Evolutionary conservation across 2,113 vertebrate species (phyloP).

Genomic region (Salvator merianae): DNA sequence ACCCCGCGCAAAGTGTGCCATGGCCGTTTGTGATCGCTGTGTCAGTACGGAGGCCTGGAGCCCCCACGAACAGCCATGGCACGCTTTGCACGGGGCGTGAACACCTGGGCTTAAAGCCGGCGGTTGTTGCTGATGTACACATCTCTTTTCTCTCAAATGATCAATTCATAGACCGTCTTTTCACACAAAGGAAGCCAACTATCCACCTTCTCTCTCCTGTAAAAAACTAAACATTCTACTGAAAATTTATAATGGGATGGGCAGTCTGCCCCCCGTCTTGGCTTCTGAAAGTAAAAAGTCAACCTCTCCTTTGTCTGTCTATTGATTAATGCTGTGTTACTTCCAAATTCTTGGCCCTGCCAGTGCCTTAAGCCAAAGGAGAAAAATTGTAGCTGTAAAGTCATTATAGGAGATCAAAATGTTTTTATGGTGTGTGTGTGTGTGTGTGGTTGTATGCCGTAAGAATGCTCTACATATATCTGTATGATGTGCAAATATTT

Average conservation of each 20-base stretch:
- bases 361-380: conserved; percentile 61
- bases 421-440: conserved; percentile 53
- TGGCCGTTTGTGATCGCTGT: too few relatives aligned
- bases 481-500: conserved; percentile 24
- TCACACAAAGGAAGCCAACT: conserved; percentile 28
- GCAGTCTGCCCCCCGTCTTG: conserved; percentile 51
- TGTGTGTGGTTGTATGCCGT: not conserved
- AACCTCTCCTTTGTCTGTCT: conserved; percentile 52
- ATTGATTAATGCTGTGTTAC: conserved; percentile 62
- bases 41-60: too few relatives aligned
- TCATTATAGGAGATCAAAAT: conserved; percentile 60
- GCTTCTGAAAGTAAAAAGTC: conserved; percentile 44
- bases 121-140: too few relatives aligned
- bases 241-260: conserved; percentile 54
- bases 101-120: too few relatives aligned
- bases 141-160: not conserved
- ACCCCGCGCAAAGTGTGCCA: too few relatives aligned
- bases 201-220: conserved; percentile 33
- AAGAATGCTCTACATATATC: conserved; percentile 46
- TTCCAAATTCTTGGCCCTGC: conserved; percentile 59
- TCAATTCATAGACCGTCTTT: not conserved
- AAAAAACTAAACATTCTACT: conserved; percentile 44
- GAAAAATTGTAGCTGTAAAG: conserved; percentile 64
- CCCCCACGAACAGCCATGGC: too few relatives aligned
- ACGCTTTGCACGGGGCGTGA: too few relatives aligned